Percentiles rank a stretch among this genome's conserved stretches.
phyloP scores from a whole-genome alignment of 2,113 vertebrate genomes.

The Oreocharis arfaki region DNA sequence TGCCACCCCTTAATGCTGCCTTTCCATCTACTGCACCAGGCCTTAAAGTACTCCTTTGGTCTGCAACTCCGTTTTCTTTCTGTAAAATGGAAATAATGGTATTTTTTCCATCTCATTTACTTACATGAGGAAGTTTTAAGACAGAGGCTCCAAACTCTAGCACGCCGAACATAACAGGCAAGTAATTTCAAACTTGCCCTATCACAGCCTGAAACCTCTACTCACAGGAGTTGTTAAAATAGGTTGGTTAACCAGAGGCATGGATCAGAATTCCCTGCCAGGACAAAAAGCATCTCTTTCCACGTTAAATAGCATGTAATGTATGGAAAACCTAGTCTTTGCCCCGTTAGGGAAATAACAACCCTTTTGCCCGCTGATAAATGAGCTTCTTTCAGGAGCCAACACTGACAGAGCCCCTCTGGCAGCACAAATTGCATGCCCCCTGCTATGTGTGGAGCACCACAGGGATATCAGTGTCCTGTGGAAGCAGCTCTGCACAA shows the following conservation, averaged over 20 bases:
- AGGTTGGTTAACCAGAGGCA: not conserved
- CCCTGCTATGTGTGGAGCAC: fast-evolving
- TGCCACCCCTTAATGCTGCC: not conserved
- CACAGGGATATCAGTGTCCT: not conserved
- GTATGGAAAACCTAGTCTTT: not conserved
- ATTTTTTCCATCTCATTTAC: not conserved
- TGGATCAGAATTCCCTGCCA: not conserved
- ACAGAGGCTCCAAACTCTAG: not conserved
- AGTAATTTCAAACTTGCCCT: not conserved
- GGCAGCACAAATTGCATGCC: not conserved
- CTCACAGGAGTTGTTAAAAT: not conserved
- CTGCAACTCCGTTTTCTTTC: not conserved
- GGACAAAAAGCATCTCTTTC: not conserved
- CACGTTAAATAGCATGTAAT: not conserved
- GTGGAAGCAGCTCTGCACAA: not conserved
- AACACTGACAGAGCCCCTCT: not conserved
- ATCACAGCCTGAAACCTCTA: not conserved
- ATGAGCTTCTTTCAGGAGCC: not conserved
- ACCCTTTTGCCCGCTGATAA: not conserved
- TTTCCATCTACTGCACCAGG: not conserved
- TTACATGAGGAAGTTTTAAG: not conserved
- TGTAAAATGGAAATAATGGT: not conserved
- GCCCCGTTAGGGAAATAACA: not conserved
- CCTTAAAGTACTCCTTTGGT: not conserved
- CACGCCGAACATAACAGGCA: not conserved